Conservation (phyloP, 2,888 invertebrate species). For the Ophion ventricosus region DNA sequence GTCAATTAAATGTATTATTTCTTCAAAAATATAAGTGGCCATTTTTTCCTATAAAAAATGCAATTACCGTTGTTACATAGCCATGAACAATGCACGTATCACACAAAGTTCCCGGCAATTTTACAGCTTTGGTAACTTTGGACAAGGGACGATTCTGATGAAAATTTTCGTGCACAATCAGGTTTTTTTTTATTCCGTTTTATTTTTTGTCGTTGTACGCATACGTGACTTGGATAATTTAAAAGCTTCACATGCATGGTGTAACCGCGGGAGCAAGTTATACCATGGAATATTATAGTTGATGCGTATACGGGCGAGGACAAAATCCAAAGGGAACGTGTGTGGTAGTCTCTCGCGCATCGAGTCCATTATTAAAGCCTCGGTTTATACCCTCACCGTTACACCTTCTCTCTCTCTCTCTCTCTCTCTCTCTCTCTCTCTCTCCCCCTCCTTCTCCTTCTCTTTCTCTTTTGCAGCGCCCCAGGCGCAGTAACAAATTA, state of each 20-base stretch:
- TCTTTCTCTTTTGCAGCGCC: conserved; percentile 24
- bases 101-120: neutral
- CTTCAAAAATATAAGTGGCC: too few species aligned
- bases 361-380: conserved; percentile 68
- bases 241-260: conserved; percentile 15
- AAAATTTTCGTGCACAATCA: neutral
- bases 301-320: conserved; percentile 9
- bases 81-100: too few species aligned
- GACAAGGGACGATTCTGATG: neutral
- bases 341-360: conserved; percentile 53
- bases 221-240: conserved; percentile 1
- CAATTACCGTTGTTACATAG: too few species aligned
- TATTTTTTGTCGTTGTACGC: neutral
- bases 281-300: conserved; percentile 21
- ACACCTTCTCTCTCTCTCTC: neutral
- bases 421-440: neutral
- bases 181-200: neutral
- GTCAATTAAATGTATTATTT: too few species aligned
- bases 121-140: neutral
- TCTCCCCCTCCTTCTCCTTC: neutral
- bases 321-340: conserved; percentile 61
- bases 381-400: conserved; percentile 44
- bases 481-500: conserved; percentile 72
- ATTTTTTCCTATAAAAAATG: too few species aligned
- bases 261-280: neutral